Evolutionary conservation across 2,888 invertebrate genomes (phyloP).

Genomic region (Tenthredo distinguenda): DNA sequence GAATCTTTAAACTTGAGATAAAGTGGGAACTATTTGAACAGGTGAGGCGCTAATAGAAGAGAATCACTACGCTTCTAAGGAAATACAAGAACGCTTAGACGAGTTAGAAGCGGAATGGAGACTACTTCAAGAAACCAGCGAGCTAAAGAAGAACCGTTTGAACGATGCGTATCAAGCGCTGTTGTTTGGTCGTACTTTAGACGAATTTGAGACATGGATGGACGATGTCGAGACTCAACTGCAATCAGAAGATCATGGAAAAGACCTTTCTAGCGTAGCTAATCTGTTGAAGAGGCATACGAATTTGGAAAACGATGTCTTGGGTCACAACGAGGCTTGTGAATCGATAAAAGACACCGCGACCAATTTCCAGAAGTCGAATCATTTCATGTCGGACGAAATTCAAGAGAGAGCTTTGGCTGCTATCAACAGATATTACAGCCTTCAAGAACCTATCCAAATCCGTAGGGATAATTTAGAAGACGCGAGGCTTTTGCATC

Average conservation of each 20-base stretch:
- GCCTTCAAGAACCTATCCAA: constrained; percentile 93
- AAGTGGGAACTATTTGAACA: constrained; percentile 41
- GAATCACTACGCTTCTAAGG: constrained; percentile 93
- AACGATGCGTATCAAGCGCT: constrained; percentile 95
- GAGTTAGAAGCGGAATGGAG: constrained; percentile 94
- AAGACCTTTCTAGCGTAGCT: constrained; percentile 92
- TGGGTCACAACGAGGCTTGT: constrained; percentile 91
- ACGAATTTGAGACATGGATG: constrained; percentile 96
- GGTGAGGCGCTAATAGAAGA: constrained; percentile 80
- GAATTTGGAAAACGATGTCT: constrained; percentile 92
- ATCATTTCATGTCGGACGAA: constrained; percentile 95
- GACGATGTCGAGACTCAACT: constrained; percentile 91
- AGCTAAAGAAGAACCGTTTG: constrained; percentile 90
- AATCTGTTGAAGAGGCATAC: constrained; percentile 90
- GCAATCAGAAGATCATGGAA: constrained; percentile 89
- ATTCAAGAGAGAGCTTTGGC: constrained; percentile 87
- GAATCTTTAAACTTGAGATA: neutral
- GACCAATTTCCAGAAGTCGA: constrained; percentile 87
- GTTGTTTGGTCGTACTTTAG: constrained; percentile 91
- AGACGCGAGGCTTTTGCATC: constrained; percentile 92
- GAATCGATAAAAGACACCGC: constrained; percentile 90
- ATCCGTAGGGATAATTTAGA: constrained; percentile 95
- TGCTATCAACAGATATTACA: constrained; percentile 87
- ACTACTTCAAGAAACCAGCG: constrained; percentile 89
- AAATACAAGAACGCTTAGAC: constrained; percentile 90